Evolutionary conservation across 2,797 vertebrate genomes (phyloP), one percentile per base, ranked within the genome.

Genomic region (Cossypha heuglini): DNA sequence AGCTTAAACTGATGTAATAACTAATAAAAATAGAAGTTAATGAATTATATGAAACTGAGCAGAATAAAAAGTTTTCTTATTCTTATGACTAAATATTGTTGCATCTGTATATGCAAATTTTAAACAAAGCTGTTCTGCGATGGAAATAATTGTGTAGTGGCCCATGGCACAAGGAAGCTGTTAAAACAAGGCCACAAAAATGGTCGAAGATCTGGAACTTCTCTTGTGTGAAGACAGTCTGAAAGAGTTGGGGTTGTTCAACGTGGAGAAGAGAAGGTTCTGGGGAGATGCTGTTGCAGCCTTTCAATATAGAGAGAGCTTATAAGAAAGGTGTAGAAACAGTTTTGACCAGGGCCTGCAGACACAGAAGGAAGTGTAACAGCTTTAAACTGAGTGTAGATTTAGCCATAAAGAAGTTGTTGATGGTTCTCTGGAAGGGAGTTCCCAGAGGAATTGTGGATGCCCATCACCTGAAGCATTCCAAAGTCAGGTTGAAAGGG

Each of bases 401-500:
- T 63, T 57, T 49, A 49, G 28, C 4, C 42, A 9, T 33, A 8
- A 57, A 38, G 24, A 54, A 26, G 15, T 38, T 38, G 38, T 38
- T 38, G 38, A 38, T 38, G 38, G 26, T 35, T 13, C 17, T 51
- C 8, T 73, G 3, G 12, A n/a, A 13, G 3, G 42, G 26, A 18
- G 3, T 59, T 10, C 4, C 7, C 7, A 11, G 24, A 46, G 33
- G 4, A 16, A 18, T 2, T 68, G 55, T 43, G 43, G 42, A 4
- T 68, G 18, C 2, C 11, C 4, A 4, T 66, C 28, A 1, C 5
- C 6, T 6, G 21, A 13, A 38, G 5, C 8, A 5, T 42, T 83
- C 16, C 19, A 49, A 19, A 15, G 2, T 11, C 3, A 28, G 49
- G 22, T 11, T 80, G 55, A 35, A 37, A 10, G 15, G 11, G 16